Evolutionary conservation across 64 coral and sea anemone species (phyloP).

Genomic region (Trachythela sp.): DNA sequence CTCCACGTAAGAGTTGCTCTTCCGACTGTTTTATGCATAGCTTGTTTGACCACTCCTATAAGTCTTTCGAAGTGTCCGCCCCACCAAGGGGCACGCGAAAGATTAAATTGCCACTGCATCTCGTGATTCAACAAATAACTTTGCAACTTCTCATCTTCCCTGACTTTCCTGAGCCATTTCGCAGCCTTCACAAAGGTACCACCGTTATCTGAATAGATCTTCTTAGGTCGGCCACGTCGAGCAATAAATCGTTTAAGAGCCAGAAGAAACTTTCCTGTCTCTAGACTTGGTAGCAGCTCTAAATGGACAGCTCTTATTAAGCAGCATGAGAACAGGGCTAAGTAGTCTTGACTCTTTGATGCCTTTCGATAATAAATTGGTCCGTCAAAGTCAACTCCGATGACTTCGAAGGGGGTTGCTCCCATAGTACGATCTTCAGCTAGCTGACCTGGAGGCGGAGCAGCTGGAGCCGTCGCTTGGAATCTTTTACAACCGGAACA

Average conservation of each 20-base stretch:
- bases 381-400: conserved; percentile 20
- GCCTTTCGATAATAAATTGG: conserved; percentile 53
- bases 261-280: conserved; percentile 25
- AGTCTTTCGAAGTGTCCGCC: neutral
- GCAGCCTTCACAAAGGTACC: conserved; percentile 48
- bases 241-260: conserved; percentile 51
- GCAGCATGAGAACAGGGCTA: conserved; percentile 46
- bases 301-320: conserved; percentile 50
- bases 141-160: neutral
- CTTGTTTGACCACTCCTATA: neutral
- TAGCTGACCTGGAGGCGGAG: too few species aligned
- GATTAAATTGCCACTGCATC: neutral
- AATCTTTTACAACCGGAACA: too few species aligned
- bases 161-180: conserved; percentile 6
- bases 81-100: neutral
- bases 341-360: conserved; percentile 33
- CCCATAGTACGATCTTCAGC: too few species aligned
- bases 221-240: conserved; percentile 29
- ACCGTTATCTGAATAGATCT: conserved; percentile 39
- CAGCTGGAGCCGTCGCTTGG: too few species aligned
- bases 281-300: conserved; percentile 15
- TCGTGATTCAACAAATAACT: neutral
- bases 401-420: neutral
- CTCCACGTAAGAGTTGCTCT: neutral
- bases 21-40: neutral